These are phyloP conservation scores for Zaprionus tsacasi DNA, from an alignment of 1,140 invertebrate species.

Conservation along the genomic window DNA sequence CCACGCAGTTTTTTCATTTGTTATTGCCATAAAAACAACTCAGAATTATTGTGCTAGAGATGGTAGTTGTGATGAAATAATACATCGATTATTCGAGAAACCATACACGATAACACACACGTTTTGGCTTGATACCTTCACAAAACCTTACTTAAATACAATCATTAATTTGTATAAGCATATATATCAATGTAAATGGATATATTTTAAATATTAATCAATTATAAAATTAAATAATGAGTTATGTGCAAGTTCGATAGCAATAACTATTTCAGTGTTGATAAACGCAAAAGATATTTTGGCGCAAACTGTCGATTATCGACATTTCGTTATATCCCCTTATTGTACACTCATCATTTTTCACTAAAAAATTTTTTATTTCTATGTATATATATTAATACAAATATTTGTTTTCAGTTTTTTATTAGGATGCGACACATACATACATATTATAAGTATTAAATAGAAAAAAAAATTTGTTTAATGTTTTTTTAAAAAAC, in stretches of 20 bases:
- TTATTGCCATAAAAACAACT: constrained; percentile 8
- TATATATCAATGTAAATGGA: neutral
- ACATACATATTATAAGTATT: neutral
- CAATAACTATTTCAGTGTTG: neutral
- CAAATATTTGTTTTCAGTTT: too few relatives aligned
- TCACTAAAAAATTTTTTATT: neutral
- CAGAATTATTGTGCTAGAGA: neutral
- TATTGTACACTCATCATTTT: neutral
- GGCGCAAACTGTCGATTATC: neutral
- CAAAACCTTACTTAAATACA: neutral
- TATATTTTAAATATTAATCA: neutral
- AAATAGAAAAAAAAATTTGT: neutral
- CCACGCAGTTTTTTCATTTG: neutral
- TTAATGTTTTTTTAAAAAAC: neutral
- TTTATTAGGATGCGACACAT: neutral
- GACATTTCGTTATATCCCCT: neutral
- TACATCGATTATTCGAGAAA: neutral
- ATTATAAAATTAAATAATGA: neutral
- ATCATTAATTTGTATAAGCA: neutral
- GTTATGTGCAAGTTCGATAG: neutral
- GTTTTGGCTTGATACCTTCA: neutral
- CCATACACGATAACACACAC: neutral
- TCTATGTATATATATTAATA: neutral
- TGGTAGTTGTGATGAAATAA: neutral
- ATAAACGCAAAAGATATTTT: constrained; percentile 1